phyloP scores from a whole-genome alignment of 1,140 invertebrate species.

The Gonioctena quinquepunctata region DNA sequence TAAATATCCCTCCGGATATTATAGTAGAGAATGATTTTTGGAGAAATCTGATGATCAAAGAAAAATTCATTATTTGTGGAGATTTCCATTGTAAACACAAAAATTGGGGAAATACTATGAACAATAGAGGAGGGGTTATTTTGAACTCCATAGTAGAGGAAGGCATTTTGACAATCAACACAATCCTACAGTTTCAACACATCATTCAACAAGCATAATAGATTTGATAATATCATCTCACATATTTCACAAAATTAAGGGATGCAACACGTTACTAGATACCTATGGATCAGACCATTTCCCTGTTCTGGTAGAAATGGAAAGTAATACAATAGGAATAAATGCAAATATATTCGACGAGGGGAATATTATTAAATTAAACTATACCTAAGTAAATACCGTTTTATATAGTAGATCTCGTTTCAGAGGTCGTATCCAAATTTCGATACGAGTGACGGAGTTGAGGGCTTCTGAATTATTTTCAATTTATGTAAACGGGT shows the following conservation, averaged over 20 bases:
- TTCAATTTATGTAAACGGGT: too few species aligned
- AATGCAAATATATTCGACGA: too few species aligned
- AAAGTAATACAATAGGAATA: too few species aligned
- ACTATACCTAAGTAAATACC: too few species aligned
- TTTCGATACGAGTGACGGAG: too few species aligned
- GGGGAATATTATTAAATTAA: too few species aligned
- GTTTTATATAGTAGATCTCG: too few species aligned
- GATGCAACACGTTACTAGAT: not conserved
- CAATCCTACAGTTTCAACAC: not conserved
- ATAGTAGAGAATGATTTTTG: not conserved
- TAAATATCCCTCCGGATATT: not conserved
- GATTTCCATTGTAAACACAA: not conserved
- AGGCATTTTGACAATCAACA: not conserved
- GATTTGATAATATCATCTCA: not conserved
- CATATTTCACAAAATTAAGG: not conserved
- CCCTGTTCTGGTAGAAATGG: not conserved
- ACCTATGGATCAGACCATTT: not conserved
- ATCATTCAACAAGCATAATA: not conserved
- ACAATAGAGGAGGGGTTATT: not conserved
- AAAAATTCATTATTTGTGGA: not conserved
- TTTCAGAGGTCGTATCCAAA: too few species aligned
- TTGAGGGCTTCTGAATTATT: too few species aligned
- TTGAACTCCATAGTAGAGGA: not conserved
- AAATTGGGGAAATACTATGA: not conserved
- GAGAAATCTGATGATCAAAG: not conserved